A percentile compares a stretch with the other conserved stretches of the same genome.
Conservation (phyloP, 2,113 vertebrate species). For the Proteles cristata region DNA sequence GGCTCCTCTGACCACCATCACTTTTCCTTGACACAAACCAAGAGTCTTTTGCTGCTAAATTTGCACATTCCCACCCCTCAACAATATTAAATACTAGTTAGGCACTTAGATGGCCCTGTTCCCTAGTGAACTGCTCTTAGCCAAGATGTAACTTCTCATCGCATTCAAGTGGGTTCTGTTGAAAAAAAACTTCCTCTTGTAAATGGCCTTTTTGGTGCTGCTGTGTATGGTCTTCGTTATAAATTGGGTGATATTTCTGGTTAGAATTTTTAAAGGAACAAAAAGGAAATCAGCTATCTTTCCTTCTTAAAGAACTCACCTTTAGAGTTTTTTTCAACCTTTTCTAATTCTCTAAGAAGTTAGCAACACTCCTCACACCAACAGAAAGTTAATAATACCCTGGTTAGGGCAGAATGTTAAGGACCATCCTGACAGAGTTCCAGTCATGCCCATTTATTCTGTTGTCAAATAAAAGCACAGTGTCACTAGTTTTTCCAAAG, state of each 20-base stretch:
- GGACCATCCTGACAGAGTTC: background rate
- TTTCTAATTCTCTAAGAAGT: constrained; percentile 51
- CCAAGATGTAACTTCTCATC: constrained; percentile 10
- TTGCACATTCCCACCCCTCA: constrained; percentile 71
- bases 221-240: constrained; percentile 48
- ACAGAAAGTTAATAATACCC: background rate
- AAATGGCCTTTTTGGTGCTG: constrained; percentile 53
- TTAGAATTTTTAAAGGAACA: constrained; percentile 55
- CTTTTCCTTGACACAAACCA: constrained; percentile 82
- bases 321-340: constrained; percentile 7
- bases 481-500: constrained; percentile 68
- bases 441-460: constrained; percentile 53
- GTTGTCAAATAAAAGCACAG: constrained; percentile 77
- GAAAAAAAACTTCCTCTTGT: constrained; percentile 28
- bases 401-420: constrained; percentile 25
- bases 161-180: background rate
- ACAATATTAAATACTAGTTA: constrained; percentile 59
- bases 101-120: background rate
- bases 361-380: constrained; percentile 12
- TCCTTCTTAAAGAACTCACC: background rate
- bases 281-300: constrained; percentile 17
- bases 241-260: constrained; percentile 26
- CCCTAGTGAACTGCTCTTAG: constrained; percentile 39
- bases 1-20: constrained; percentile 84
- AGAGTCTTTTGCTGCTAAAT: constrained; percentile 55